Conservation (phyloP, 1,140 invertebrate species). For the Drosophila yakuba region DNA sequence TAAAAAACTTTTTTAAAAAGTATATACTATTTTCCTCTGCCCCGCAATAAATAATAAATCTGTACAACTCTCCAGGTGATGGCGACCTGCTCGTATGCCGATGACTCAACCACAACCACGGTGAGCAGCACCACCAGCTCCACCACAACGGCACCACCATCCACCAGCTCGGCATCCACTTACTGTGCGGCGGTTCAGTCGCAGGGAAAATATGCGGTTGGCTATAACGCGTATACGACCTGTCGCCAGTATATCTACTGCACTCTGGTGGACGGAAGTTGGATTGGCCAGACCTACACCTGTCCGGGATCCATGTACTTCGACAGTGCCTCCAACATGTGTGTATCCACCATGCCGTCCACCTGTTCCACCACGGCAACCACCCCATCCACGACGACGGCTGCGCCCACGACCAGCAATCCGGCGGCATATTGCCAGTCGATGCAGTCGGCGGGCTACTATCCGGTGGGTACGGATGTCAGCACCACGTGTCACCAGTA, state of each 20-base stretch:
- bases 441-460: constrained; percentile 41
- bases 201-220: constrained; percentile 54
- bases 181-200: constrained; percentile 59
- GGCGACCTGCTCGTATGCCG: constrained; percentile 60
- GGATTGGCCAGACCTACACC: constrained; percentile 61
- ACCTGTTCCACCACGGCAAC: constrained; percentile 20
- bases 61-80: constrained; percentile 9
- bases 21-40: not conserved
- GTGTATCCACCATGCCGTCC: constrained; percentile 17
- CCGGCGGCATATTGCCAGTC: constrained; percentile 55
- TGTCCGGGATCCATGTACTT: constrained; percentile 59
- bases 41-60: not conserved
- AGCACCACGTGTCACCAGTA: constrained; percentile 71
- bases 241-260: constrained; percentile 75
- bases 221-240: constrained; percentile 47
- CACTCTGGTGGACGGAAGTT: constrained; percentile 29
- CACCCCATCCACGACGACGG: constrained; percentile 28
- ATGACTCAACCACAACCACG: constrained; percentile 38
- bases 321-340: constrained; percentile 26
- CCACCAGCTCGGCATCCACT: constrained; percentile 38
- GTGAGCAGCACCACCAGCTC: constrained; percentile 35
- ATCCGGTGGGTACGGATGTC: constrained; percentile 54
- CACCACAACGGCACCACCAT: constrained; percentile 16
- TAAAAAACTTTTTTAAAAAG: not conserved
- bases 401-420: constrained; percentile 41